A percentile compares a stretch with the other conserved stretches of the same genome.
These are phyloP conservation scores for Falco novaeseelandiae DNA, from an alignment of 2,797 vertebrate species.

Conservation along the genomic window DNA sequence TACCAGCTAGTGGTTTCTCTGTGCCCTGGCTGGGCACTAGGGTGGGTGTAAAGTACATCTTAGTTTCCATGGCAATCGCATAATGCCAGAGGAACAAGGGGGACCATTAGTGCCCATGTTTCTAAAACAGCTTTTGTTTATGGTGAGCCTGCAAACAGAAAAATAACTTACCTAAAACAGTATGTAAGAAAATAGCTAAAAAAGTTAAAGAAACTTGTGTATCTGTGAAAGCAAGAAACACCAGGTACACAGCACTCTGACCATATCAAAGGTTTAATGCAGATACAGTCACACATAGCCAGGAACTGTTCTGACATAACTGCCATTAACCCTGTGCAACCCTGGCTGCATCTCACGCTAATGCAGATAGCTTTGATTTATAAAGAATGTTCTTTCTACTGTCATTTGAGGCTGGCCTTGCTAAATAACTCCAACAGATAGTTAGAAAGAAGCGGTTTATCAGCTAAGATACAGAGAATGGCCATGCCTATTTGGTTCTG, in stretches of 20 bases:
- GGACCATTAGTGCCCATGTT: not conserved
- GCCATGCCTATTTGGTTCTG: not conserved
- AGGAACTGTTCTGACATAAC: not conserved
- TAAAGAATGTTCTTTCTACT: not conserved
- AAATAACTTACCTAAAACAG: not conserved
- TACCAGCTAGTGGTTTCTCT: not conserved
- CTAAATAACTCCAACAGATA: not conserved
- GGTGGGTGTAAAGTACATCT: not conserved
- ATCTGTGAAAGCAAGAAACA: not conserved
- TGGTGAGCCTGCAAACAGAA: not conserved
- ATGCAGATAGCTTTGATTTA: not conserved
- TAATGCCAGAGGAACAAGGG: not conserved
- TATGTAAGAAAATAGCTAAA: not conserved
- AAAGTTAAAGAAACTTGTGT: not conserved
- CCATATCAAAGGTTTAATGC: not conserved
- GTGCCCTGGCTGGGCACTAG: not conserved
- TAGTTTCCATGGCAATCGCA: not conserved
- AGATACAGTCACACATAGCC: fast-evolving
- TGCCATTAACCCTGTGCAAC: not conserved
- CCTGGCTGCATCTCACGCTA: not conserved
- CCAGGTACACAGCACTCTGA: not conserved
- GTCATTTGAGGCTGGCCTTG: not conserved
- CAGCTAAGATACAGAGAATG: not conserved
- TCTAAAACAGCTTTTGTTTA: not conserved
- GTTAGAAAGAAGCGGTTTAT: not conserved